Conservation (phyloP, 2,797 vertebrate genomes). For the Labeo calbasu region DNA sequence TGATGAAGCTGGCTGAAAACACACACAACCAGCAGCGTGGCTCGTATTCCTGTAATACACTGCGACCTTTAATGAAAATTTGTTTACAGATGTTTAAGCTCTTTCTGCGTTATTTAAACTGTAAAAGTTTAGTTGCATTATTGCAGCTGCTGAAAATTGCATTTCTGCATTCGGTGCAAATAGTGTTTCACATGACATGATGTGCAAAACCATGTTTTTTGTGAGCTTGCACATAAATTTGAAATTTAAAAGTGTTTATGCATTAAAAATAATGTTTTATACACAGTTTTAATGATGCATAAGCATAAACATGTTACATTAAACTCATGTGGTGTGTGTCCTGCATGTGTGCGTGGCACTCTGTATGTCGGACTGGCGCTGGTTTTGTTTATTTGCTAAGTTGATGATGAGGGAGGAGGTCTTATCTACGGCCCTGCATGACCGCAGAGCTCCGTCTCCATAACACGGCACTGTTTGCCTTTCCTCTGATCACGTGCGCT, state of each 20-base stretch:
- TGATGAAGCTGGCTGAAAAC: not conserved
- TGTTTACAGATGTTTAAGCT: not conserved
- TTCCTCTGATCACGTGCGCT: constrained; percentile 27
- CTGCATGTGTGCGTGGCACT: not conserved
- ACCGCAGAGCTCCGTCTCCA: constrained; percentile 20
- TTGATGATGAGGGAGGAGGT: constrained; percentile 23
- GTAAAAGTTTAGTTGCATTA: not conserved
- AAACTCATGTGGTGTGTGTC: not conserved
- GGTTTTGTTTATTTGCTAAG: constrained; percentile 33
- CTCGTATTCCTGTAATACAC: not conserved
- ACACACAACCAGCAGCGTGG: not conserved
- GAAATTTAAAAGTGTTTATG: not conserved
- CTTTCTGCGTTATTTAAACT: not conserved
- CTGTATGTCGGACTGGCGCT: not conserved
- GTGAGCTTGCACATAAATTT: not conserved
- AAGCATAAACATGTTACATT: not conserved
- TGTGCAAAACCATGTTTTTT: not conserved
- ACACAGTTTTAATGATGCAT: not conserved
- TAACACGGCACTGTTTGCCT: constrained; percentile 38
- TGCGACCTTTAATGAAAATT: not conserved
- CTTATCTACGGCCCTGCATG: constrained; percentile 11
- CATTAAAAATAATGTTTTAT: not conserved
- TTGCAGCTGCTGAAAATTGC: not conserved
- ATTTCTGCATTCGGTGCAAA: not conserved
- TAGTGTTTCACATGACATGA: not conserved